Evolutionary conservation across 2,113 vertebrate genomes (phyloP), one percentile per base, ranked within the genome.

Genomic region (Toxotes jaculatrix): DNA sequence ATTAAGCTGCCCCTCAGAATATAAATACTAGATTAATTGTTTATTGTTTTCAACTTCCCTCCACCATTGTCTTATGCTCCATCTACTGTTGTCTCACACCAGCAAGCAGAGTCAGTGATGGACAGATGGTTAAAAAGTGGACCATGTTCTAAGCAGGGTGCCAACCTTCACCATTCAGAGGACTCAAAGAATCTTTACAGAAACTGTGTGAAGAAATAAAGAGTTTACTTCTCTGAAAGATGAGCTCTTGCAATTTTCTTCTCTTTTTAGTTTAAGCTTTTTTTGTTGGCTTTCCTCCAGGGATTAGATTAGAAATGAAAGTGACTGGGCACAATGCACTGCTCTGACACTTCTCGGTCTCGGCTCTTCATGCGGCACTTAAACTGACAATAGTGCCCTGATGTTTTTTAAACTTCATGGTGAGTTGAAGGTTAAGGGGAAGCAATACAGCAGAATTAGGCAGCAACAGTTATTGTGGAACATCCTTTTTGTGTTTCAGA

Each of bases 41-140:
- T n/a, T 51, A 17, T 65, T 64, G 43, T 56, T 82, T 62, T 59
- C 21, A 69, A 13, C 31, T 60, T 36, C 59, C 19, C 31, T 87
- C 64, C 71, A 57, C 61, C 31, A 4, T 69, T 51, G 38, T 82
- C 59, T 85, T 47, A 80, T 80, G 42, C 12, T 72, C 38, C 70
- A 43, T 32, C 43, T 74, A 55, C 63, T 87, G 74, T 80, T 85
- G 77, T 89, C 49, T 76, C 57, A 81, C 84, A 82, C 57, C 88
- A 91, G 91, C 49, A 36, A 82, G 74, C 74, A 85, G 61, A 47
- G 77, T 71, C 82, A 82, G 16, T 69, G 84, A 84, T 82, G 77
- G 72, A 74, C 74, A 88, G 80, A 36, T 47, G 76, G 71, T 83
- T 86, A 87, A 83, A 90, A 92, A 85, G 75, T 88, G 88, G 91